A percentile compares a stretch with the other conserved stretches of the same genome.
Conservation (phyloP, 2,888 invertebrate genomes). For the Dynastes tityus region DNA sequence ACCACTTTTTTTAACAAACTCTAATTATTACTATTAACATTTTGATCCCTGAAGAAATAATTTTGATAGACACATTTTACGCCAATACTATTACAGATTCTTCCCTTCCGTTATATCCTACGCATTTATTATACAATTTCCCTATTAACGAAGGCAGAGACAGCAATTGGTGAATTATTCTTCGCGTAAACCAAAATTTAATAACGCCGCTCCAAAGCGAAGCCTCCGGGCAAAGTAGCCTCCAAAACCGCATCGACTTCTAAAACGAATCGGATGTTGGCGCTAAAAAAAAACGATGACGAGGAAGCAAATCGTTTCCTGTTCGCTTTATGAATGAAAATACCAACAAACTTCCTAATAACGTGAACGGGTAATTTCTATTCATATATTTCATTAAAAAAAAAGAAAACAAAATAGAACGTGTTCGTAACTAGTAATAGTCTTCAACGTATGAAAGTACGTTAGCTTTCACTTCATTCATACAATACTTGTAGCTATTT, state of each 20-base stretch:
- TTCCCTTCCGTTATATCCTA: not conserved
- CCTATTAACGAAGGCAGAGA: not conserved
- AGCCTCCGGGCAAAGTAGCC: not conserved
- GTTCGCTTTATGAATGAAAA: conserved; percentile 22
- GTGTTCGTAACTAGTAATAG: not conserved
- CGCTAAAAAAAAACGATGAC: not conserved
- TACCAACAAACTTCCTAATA: conserved; percentile 5
- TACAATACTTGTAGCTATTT: not conserved
- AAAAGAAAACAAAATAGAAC: not conserved
- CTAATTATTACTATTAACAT: too few species aligned
- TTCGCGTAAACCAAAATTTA: conserved; percentile 12
- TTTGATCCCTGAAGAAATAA: too few species aligned
- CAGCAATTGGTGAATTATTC: not conserved
- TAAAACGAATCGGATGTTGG: conserved; percentile 13
- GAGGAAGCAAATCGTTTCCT: not conserved
- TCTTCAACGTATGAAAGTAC: not conserved
- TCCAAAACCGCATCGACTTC: not conserved
- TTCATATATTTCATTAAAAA: not conserved
- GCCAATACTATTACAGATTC: not conserved
- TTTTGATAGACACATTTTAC: not conserved
- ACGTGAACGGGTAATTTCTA: conserved; percentile 6
- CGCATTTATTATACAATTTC: conserved; percentile 19
- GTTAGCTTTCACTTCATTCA: conserved; percentile 29
- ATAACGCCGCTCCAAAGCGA: not conserved
- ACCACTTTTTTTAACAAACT: too few species aligned